Conservation (phyloP, 1,140 invertebrate species). For the Neodiprion pinetum region DNA sequence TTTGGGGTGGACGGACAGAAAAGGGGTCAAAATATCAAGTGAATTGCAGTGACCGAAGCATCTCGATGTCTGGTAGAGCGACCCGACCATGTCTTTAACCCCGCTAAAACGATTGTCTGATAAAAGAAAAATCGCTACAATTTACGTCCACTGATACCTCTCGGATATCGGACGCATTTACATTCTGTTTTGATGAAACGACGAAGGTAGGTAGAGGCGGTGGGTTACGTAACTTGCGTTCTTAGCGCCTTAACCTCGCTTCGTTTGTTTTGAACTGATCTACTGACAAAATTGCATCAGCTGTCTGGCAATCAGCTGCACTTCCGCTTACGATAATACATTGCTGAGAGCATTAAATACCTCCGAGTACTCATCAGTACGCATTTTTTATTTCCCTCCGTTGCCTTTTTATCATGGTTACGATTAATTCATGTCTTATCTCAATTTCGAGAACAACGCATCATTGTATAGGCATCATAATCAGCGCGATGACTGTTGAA, state of each 20-base stretch:
- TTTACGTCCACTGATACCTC: not conserved
- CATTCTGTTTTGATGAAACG: not conserved
- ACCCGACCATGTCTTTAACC: not conserved
- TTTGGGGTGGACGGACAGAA: not conserved
- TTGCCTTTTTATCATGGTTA: no score
- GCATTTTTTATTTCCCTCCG: no score
- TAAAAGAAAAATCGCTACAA: not conserved
- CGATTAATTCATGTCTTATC: no score
- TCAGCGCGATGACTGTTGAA: no score
- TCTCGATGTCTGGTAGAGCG: not conserved
- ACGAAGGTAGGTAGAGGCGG: slow-evolving; percentile 1
- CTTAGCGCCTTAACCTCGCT: not conserved
- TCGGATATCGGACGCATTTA: not conserved
- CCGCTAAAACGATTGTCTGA: not conserved
- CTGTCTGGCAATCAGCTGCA: no score
- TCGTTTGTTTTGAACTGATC: not conserved
- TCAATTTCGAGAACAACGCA: no score
- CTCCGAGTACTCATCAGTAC: no score
- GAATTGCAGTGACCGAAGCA: not conserved
- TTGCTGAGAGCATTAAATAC: no score
- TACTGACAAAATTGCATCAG: no score
- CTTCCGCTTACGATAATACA: no score
- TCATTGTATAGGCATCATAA: no score
- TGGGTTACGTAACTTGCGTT: not conserved
- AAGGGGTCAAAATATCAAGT: not conserved